Evolutionary conservation across 2,113 vertebrate genomes (phyloP).

Genomic region (Deroptyus accipitrinus): DNA sequence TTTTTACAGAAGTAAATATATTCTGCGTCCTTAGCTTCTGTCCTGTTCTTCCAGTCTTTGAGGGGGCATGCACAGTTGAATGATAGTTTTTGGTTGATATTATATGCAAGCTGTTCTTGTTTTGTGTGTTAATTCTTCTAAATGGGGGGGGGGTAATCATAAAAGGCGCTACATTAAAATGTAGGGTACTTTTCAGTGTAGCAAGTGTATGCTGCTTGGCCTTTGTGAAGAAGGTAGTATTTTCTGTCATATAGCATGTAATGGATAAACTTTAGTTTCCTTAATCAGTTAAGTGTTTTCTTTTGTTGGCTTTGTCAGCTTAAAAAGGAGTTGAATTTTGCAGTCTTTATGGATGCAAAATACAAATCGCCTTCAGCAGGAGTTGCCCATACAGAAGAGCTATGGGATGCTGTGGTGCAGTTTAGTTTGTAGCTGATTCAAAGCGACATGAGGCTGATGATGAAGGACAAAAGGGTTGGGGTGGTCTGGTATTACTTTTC

Average conservation of each 20-base stretch:
- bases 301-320: neutral
- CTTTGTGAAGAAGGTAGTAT: neutral
- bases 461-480: neutral
- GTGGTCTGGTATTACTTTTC: neutral
- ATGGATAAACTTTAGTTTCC: neutral
- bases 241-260: neutral
- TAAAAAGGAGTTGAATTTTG: neutral
- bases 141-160: accelerated
- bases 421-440: neutral
- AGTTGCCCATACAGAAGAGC: neutral
- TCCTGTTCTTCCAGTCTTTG: neutral
- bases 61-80: neutral
- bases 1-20: neutral
- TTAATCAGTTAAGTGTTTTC: neutral
- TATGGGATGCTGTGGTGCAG: neutral
- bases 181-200: neutral
- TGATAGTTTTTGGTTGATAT: neutral
- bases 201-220: neutral
- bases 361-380: neutral
- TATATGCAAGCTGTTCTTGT: neutral
- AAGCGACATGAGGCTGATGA: neutral
- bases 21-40: neutral
- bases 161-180: neutral
- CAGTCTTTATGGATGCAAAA: neutral
- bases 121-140: neutral